Evolutionary conservation across 2,113 vertebrate species (phyloP), one percentile per base, ranked within the genome.

Genomic region (Xenopus laevis): DNA sequence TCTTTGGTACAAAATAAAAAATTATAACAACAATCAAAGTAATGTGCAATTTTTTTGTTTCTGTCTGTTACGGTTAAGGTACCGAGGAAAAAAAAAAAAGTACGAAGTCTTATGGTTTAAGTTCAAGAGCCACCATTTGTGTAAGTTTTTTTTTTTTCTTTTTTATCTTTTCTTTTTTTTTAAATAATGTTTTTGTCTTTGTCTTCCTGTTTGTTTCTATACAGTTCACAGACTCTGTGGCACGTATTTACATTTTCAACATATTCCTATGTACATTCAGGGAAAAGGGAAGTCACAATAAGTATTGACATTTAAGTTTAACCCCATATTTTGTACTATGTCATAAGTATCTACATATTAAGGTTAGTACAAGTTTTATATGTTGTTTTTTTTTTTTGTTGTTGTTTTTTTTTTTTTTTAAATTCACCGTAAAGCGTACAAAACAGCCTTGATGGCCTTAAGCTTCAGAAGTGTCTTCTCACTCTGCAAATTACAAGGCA

Each of bases 1-100:
- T 99, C 97, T 99, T 99, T 99, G 97, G 97, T 99, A 99, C 95
- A 98, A 98, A 98, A 91, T 96, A 97, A 96, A 98, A 90, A 98
- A 96, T 94, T 97, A 87, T 50, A 50, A 50, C 47, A 91, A 92
- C 90, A 92, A 92, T 92, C 90, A 87, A 88, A 90, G 83, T 97
- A 96, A 95, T 99, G 97, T 99, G 96, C 95, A 99, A 76, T 92
- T 92, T 91, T 93, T 57, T 55, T n/a, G 53, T 67, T 76, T 69
- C 59, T 52, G 57, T 55, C 58, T 68, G 89, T 92, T 91, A 90
- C 89, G 90, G 90, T 86, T 87, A 90, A 76, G 63, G 74, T 76
- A 76, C 74, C 74, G 64, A 75, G 72, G 63, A 21, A 15, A 16
- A 16, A 16, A 21, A 10, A 12, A 12, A 12, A 12, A 59, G 27